A percentile compares a stretch with the other conserved stretches of the same genome.
Evolutionary conservation across 2,113 vertebrate genomes (phyloP).

Genomic region (Taxidea taxus): DNA sequence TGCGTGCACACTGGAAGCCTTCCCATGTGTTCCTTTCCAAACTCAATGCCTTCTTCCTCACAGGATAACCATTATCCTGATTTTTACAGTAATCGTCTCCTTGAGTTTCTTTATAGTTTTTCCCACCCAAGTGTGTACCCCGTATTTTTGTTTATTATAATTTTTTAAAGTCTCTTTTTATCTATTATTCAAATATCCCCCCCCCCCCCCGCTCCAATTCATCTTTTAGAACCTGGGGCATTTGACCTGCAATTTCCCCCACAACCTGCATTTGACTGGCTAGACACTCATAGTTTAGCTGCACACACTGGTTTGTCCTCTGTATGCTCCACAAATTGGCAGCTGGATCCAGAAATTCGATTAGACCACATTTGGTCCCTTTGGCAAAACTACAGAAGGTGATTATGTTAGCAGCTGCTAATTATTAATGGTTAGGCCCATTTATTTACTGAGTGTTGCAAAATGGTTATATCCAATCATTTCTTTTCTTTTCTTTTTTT

Average conservation of each 20-base stretch:
- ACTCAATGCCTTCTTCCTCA: neutral
- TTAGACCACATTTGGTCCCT: neutral
- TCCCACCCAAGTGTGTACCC: neutral
- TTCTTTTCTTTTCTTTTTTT: neutral
- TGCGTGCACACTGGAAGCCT: neutral
- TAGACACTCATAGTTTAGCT: neutral
- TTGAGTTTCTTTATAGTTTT: neutral
- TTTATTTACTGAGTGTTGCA: neutral
- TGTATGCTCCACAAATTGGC: neutral
- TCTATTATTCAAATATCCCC: too few relatives aligned
- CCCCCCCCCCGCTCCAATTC: neutral
- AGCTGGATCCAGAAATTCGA: neutral
- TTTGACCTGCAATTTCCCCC: neutral
- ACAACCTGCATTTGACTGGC: neutral
- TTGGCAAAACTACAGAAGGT: neutral
- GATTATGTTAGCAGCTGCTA: neutral
- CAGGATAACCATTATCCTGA: neutral
- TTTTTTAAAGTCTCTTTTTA: neutral
- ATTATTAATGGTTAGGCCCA: neutral
- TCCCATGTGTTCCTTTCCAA: neutral
- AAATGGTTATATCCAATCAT: neutral
- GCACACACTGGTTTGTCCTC: neutral
- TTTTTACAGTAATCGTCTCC: neutral
- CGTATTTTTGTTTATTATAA: neutral
- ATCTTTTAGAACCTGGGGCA: neutral